phyloP scores from a whole-genome alignment of 2,888 invertebrate species.

The Adineta ricciae region DNA sequence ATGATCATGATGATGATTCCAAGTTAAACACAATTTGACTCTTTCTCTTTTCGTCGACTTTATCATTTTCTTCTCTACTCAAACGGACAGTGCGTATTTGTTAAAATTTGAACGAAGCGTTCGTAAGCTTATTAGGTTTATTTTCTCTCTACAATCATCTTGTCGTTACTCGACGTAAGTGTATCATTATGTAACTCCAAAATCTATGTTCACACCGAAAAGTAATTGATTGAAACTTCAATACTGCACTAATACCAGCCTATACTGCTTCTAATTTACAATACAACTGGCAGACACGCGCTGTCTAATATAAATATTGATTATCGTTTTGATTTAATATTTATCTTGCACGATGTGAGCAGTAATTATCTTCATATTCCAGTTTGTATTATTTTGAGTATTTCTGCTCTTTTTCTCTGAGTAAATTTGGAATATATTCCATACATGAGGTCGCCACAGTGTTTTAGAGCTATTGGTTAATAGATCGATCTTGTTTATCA shows the following conservation, averaged over 20 bases:
- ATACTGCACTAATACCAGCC: too few species aligned
- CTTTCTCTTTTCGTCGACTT: neutral
- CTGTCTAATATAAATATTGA: too few species aligned
- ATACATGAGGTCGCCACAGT: neutral
- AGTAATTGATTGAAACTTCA: neutral
- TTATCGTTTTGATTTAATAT: too few species aligned
- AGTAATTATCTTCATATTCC: too few species aligned
- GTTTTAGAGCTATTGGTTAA: neutral
- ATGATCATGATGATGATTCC: neutral
- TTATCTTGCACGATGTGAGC: too few species aligned
- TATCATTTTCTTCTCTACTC: neutral
- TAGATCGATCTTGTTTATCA: neutral
- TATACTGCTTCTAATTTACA: too few species aligned
- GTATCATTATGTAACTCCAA: neutral
- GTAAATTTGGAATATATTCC: too few species aligned
- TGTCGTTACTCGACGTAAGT: neutral
- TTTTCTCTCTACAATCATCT: neutral
- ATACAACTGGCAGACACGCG: too few species aligned
- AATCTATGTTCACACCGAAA: neutral
- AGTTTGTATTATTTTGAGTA: too few species aligned
- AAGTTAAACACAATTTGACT: constrained; percentile 1
- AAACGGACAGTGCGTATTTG: neutral
- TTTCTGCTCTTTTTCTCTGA: too few species aligned
- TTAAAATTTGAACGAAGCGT: neutral
- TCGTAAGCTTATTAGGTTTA: neutral